These are phyloP conservation scores for Piprites chloris DNA, from an alignment of 2,113 vertebrate genomes.

Conservation along the genomic window DNA sequence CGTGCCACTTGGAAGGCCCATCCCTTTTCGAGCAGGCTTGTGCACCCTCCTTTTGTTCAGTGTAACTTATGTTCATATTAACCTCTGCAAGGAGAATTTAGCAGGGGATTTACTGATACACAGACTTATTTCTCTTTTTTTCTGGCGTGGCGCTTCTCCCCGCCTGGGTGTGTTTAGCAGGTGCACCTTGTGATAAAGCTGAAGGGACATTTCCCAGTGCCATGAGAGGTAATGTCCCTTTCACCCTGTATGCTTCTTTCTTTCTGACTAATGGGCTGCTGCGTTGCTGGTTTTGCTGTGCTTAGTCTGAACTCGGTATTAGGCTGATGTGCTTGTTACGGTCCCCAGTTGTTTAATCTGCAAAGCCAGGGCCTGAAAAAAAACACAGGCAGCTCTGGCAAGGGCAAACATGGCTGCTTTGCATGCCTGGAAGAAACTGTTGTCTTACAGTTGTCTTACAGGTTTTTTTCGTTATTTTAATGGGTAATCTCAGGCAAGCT, in stretches of 20 bases:
- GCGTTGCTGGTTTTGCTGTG: not conserved
- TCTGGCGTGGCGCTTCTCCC: not conserved
- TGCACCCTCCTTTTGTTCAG: not conserved
- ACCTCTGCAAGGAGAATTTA: not conserved
- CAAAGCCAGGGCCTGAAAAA: not conserved
- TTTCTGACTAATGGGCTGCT: not conserved
- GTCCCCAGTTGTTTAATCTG: not conserved
- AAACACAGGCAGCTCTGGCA: not conserved
- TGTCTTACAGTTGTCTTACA: not conserved
- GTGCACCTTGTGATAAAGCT: not conserved
- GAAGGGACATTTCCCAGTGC: not conserved
- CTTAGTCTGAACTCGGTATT: not conserved
- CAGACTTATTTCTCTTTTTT: not conserved
- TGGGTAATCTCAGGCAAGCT: not conserved
- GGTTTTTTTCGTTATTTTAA: not conserved
- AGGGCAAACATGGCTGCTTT: not conserved
- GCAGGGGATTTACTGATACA: not conserved
- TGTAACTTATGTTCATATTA: not conserved
- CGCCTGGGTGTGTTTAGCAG: not conserved
- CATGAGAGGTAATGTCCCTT: not conserved
- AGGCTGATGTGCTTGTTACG: not conserved
- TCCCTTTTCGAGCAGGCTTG: not conserved
- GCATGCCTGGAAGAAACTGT: not conserved
- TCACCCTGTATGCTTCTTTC: not conserved
- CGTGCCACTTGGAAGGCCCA: fast-evolving